Base-by-base conservation (phyloP, 2,797 vertebrate species). In the Microhierax caerulescens region DNA sequence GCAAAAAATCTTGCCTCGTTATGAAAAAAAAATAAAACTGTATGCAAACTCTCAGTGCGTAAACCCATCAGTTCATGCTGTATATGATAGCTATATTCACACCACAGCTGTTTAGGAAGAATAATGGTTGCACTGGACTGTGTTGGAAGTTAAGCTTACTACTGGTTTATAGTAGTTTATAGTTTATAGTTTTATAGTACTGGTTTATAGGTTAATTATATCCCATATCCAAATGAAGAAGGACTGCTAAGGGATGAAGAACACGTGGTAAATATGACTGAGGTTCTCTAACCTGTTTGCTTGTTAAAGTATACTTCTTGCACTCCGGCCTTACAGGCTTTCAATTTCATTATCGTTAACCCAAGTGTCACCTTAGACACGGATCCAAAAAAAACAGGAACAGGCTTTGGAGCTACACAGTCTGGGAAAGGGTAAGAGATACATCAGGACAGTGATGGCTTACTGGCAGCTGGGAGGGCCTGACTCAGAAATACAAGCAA, bases 211-310 rank as follows among this genome's bases (percentile, higher is more conserved):
- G 7, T 37, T 65, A 75, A 57, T 78, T 90, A 68, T 32, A 34
- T n/a, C 21, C 80, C n/a, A 64, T 9, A 59, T 50, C 25, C 43
- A 80, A 87, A 88, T 32, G 59, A 82, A 83, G 39, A 59, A 59
- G 21, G 28, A 25, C 32, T 48, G n/a, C 27, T 59, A 34, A 85
- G 36, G 30, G 22, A 67, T 56, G 63, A 61, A 54, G 36, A 84
- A 56, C 0, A 0, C 1, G 8, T 5, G 23, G 50, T n/a, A 75
- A 75, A 39, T 17, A 8, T 20, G 25, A n/a, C 28, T 5, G 5
- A 89, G 21, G 18, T 41, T 73, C 47, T 76, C 22, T 54, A 76
- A 63, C 12, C 9, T 53, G 34, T 39, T 34, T 70, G 24, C 25
- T 37, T 74, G 6, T 37, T 60, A 59, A 80, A 79, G 18, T 61